phyloP scores from a whole-genome alignment of 2,888 invertebrate species.

The Syrista parreyssii region DNA sequence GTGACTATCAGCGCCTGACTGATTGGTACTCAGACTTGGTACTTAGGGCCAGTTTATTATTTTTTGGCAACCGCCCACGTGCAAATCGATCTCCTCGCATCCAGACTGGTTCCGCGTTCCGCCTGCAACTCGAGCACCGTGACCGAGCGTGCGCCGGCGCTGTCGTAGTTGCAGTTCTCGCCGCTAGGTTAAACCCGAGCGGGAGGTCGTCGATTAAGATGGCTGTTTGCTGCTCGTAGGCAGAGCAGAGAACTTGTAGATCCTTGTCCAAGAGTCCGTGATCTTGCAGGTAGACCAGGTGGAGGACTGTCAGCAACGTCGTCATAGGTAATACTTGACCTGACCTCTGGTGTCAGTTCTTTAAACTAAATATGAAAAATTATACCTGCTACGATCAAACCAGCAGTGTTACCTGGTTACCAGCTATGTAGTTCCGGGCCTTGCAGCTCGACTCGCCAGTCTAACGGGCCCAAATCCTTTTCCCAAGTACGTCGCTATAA shows the following conservation, averaged over 20 bases:
- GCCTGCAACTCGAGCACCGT: conserved; percentile 10
- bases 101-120: conserved; percentile 21
- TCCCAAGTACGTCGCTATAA: not conserved
- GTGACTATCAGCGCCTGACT: not conserved
- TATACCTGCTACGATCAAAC: not conserved
- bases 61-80: conserved; percentile 60
- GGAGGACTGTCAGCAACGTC: not conserved
- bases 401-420: not conserved
- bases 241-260: not conserved
- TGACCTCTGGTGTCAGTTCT: not conserved
- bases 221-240: conserved; percentile 45
- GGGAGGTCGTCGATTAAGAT: conserved; percentile 59
- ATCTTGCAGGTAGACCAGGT: not conserved
- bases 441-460: not conserved
- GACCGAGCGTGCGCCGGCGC: conserved; percentile 28
- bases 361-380: not conserved
- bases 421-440: not conserved
- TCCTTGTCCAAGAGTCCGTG: not conserved
- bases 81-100: conserved; percentile 40
- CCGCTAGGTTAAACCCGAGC: conserved; percentile 43
- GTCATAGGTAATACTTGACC: not conserved
- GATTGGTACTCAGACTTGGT: not conserved
- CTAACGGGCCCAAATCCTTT: not conserved
- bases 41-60: conserved; percentile 46
- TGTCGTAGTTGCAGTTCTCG: conserved; percentile 31